phyloP scores from a whole-genome alignment of 1,140 invertebrate genomes.

The Drosophila kurseongensis region DNA sequence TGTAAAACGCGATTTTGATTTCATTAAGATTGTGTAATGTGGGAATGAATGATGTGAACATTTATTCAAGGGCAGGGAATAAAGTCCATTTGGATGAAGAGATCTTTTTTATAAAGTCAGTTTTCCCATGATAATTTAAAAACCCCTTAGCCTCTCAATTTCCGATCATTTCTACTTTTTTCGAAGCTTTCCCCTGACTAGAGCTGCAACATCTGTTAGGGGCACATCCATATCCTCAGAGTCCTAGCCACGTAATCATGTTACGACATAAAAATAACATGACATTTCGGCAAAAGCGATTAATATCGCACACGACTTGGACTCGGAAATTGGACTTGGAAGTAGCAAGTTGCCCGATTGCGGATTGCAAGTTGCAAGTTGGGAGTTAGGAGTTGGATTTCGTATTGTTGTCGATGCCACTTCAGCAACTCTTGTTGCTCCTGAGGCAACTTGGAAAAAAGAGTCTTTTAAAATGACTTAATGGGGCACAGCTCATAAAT shows the following conservation, averaged over 20 bases:
- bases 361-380: conserved; percentile 41
- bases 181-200: not conserved
- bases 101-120: not conserved
- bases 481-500: conserved; percentile 83
- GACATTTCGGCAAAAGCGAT: conserved; percentile 82
- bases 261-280: conserved; percentile 83
- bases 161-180: not conserved
- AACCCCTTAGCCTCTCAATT: not conserved
- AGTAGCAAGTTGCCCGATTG: conserved; percentile 33
- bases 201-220: conserved; percentile 33
- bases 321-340: conserved; percentile 26
- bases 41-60: conserved; percentile 13
- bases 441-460: conserved; percentile 53
- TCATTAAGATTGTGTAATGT: conserved; percentile 34
- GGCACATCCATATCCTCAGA: conserved; percentile 50
- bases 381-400: conserved; percentile 48
- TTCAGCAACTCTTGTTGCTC: conserved; percentile 27
- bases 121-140: not conserved
- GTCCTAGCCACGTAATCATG: conserved; percentile 70
- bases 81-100: not conserved
- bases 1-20: conserved; percentile 32
- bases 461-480: conserved; percentile 82
- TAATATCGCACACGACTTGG: conserved; percentile 80
- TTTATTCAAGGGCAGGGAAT: not conserved
- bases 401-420: conserved; percentile 57